A percentile compares a stretch with the other conserved stretches of the same genome.
These are phyloP conservation scores for Rhodeus uyekii DNA, from an alignment of 2,797 vertebrate species.

Conservation along the genomic window DNA sequence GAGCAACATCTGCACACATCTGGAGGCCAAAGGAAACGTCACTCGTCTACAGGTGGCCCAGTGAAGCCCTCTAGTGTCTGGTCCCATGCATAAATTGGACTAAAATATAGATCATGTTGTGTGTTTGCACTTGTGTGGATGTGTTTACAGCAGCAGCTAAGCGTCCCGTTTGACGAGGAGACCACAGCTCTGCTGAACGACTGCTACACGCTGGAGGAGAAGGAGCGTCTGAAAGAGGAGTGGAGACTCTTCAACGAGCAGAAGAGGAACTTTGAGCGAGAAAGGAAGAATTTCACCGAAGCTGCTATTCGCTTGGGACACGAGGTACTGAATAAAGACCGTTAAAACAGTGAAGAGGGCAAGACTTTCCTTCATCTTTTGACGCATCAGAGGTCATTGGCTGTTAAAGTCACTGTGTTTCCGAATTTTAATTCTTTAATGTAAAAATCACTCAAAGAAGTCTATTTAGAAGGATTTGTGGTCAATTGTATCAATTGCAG, in stretches of 20 bases:
- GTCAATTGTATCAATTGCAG: no score
- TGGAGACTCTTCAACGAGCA: conserved; percentile 91
- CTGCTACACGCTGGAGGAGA: conserved; percentile 89
- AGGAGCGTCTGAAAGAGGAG: conserved; percentile 87
- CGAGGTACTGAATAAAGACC: conserved; percentile 76
- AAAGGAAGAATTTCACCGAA: conserved; percentile 92
- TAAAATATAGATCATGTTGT: neutral
- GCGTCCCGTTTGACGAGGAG: conserved; percentile 85
- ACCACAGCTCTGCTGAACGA: conserved; percentile 80
- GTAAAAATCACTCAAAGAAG: neutral
- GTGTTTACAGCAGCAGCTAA: conserved; percentile 84
- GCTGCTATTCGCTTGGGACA: conserved; percentile 93
- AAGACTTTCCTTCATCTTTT: neutral
- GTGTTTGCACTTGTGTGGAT: neutral
- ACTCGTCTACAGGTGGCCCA: no score
- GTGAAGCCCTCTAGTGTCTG: no score
- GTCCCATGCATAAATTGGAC: neutral
- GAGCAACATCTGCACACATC: neutral
- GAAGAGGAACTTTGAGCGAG: conserved; percentile 90
- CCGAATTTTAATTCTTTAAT: neutral
- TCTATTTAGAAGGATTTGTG: no score
- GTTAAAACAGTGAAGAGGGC: neutral
- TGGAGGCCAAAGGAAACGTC: no score
- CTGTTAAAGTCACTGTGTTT: neutral
- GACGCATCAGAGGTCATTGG: neutral